phyloP scores from a whole-genome alignment of 2,797 vertebrate species.

The Lacerta bilineata region DNA sequence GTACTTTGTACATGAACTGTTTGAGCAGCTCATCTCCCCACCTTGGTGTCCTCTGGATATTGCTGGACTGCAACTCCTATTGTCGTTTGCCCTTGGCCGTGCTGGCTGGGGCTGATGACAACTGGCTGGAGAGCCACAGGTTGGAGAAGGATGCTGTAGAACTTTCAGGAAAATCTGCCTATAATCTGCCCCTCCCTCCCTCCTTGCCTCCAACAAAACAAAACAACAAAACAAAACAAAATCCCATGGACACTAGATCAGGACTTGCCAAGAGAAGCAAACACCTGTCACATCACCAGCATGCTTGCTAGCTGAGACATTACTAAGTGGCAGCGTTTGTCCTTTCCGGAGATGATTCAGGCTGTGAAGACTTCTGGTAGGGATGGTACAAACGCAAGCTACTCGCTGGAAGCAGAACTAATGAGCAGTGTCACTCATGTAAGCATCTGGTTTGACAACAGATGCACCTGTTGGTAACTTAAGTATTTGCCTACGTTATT shows the following conservation, averaged over 20 bases:
- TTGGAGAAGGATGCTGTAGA: background rate
- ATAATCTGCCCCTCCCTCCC: slow-evolving; percentile 52
- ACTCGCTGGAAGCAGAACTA: slow-evolving; percentile 77
- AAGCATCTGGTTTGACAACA: slow-evolving; percentile 76
- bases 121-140: no score
- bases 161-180: background rate
- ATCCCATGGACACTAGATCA: slow-evolving; percentile 61
- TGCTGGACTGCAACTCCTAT: no score
- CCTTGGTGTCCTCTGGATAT: no score
- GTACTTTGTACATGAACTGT: no score
- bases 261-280: slow-evolving; percentile 75
- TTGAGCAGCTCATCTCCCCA: no score
- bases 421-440: slow-evolving; percentile 75
- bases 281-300: slow-evolving; percentile 73
- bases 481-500: slow-evolving; percentile 76
- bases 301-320: slow-evolving; percentile 69
- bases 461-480: slow-evolving; percentile 75
- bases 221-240: no score
- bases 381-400: slow-evolving; percentile 69
- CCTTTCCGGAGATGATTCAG: slow-evolving; percentile 79
- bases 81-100: no score
- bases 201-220: no score
- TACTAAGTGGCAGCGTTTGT: slow-evolving; percentile 71
- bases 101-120: no score
- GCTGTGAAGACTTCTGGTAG: slow-evolving; percentile 74